phyloP scores from a whole-genome alignment of 2,797 vertebrate genomes.

The Galagoides demidoff region DNA sequence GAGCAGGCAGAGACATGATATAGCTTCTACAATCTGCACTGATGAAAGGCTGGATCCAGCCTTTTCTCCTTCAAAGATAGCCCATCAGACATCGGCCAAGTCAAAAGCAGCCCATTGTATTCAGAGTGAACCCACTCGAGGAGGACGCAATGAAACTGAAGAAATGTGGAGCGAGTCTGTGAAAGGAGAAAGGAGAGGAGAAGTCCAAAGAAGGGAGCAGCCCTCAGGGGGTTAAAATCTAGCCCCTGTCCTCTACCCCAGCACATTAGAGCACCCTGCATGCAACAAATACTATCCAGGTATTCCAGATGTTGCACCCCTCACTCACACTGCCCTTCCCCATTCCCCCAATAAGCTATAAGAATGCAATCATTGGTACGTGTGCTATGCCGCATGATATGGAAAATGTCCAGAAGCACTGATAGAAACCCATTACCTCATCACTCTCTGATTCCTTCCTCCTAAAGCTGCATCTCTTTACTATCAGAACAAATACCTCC shows the following conservation, averaged over 20 bases:
- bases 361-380: rapidly evolving
- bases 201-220: background rate
- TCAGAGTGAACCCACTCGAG: background rate
- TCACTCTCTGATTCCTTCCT: background rate
- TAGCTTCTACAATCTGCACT: background rate
- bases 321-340: background rate
- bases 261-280: background rate
- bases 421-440: background rate
- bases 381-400: background rate
- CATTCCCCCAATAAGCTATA: background rate
- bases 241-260: background rate
- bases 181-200: background rate
- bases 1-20: background rate
- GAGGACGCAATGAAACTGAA: rapidly evolving
- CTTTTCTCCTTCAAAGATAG: background rate
- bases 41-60: background rate
- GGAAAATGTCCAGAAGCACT: background rate
- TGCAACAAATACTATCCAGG: background rate
- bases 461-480: background rate
- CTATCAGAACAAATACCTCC: background rate
- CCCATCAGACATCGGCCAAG: background rate
- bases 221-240: background rate
- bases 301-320: background rate
- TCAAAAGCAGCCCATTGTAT: background rate
- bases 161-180: background rate